Conservation (phyloP, 2,888 invertebrate genomes). For the Cephus nigrinus region DNA sequence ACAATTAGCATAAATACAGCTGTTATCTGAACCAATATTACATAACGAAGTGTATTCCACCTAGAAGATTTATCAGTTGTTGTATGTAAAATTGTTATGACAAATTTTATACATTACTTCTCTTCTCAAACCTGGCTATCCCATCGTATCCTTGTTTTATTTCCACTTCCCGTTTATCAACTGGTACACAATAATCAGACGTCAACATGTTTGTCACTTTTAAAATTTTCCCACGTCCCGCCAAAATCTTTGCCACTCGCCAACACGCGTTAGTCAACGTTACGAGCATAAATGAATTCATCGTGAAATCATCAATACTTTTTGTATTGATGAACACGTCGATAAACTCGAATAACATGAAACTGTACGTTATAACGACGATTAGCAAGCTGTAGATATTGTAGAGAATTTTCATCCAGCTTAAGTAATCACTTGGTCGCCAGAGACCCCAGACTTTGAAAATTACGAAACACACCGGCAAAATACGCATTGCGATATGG, state of each 20-base stretch:
- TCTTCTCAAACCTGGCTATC: too few species aligned
- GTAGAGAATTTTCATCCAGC: constrained; percentile 12
- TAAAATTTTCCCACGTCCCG: constrained; percentile 3
- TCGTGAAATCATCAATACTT: too few species aligned
- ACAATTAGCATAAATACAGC: too few species aligned
- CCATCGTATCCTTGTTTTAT: constrained; percentile 17
- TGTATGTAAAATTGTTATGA: too few species aligned
- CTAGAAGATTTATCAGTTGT: constrained; percentile 6
- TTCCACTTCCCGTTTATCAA: constrained; percentile 14
- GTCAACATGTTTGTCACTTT: constrained; percentile 16
- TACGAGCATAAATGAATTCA: neutral
- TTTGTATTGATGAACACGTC: too few species aligned
- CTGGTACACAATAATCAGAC: constrained; percentile 10
- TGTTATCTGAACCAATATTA: constrained; percentile 12
- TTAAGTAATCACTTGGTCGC: too few species aligned
- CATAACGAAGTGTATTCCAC: constrained; percentile 13
- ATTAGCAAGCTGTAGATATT: constrained; percentile 13
- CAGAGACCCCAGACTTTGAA: too few species aligned
- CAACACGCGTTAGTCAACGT: constrained; percentile 13
- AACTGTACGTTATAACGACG: constrained; percentile 5
- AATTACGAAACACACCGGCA: too few species aligned
- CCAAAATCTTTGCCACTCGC: constrained; percentile 10
- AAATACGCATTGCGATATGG: too few species aligned
- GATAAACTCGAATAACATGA: neutral
- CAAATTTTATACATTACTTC: too few species aligned